A percentile compares a stretch with the other conserved stretches of the same genome.
phyloP scores from a whole-genome alignment of 2,113 vertebrate genomes.

The Lycaon pictus region DNA sequence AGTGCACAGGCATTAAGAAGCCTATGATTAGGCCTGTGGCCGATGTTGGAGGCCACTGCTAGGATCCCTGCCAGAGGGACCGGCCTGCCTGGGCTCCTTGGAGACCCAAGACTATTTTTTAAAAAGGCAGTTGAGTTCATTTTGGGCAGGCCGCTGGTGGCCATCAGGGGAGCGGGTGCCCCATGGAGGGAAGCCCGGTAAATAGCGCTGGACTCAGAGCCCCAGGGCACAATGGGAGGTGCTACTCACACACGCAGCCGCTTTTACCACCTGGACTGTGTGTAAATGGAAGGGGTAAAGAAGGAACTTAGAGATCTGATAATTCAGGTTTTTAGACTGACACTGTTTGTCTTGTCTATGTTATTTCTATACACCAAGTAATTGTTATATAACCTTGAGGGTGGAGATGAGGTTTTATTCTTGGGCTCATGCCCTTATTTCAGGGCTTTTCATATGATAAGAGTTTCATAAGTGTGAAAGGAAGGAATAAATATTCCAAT shows the following conservation, averaged over 20 bases:
- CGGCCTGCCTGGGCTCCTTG: neutral
- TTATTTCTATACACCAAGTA: neutral
- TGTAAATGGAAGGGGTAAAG: neutral
- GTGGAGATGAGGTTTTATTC: neutral
- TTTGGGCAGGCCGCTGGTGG: neutral
- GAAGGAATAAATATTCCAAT: neutral
- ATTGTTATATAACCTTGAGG: neutral
- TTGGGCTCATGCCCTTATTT: neutral
- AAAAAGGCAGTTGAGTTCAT: constrained; percentile 7
- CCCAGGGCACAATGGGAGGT: neutral
- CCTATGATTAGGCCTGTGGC: neutral
- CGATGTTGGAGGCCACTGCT: neutral
- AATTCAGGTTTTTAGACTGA: neutral
- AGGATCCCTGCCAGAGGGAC: neutral
- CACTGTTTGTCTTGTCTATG: neutral
- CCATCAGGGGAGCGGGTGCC: neutral
- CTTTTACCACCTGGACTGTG: rapidly evolving
- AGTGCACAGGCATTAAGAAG: neutral
- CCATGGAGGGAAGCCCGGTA: neutral
- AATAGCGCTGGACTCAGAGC: neutral
- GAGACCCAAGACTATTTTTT: neutral
- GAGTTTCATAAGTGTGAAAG: neutral
- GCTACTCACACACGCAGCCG: neutral
- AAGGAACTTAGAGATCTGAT: neutral
- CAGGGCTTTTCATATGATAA: neutral